Base-by-base conservation (phyloP, 92 coral and sea anemone genomes). In the Phenganax stokvisi region DNA sequence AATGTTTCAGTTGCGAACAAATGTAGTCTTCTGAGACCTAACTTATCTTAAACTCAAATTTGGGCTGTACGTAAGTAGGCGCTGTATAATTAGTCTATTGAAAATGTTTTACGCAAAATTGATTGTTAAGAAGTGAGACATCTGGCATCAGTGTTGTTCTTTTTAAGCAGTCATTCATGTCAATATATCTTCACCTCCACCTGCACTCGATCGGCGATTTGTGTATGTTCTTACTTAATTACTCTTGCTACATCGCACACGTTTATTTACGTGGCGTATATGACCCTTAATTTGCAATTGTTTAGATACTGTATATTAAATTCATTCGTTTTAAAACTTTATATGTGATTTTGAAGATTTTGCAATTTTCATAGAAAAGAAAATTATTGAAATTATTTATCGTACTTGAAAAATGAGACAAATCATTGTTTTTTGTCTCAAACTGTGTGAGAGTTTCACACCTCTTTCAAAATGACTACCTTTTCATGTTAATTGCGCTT, bases 151-250 rank as follows among this genome's bases (percentile, higher is more conserved):
- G 47, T 76, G 81, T 76, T 76, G 81, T 76, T 76, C 81, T 57
- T 76, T 76, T 76, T 76, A 31, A 76, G 81, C 70, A 76, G 69
- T 69, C 47, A 76, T 76, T 57, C 81, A 76, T 76, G 81, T 76
- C 81, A 76, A 76, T 76, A 76, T 76, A 30, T 51, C n/a, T 69
- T 51, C 69, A 76, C 60, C 70, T 76, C 55, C 81, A 76, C 52
- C 54, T n/a, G 54, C 69, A 59, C 25, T 1, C 53, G 15, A 20
- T 12, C 15, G 10, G 59, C 31, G 69, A 76, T 76, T 60, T 76
- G 74, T 13, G 54, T 12, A 20, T 20, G 25, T 76, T 27, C 54
- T 60, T 52, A 76, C 69, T 76, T 76, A 76, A 76, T 76, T 76
- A 76, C 71, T 12, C 69, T 60, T 76, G 81, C 70, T 27, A 74